Percentiles rank a stretch among this genome's conserved stretches.
phyloP scores from a whole-genome alignment of 2,113 vertebrate species.

The Taxidea taxus region DNA sequence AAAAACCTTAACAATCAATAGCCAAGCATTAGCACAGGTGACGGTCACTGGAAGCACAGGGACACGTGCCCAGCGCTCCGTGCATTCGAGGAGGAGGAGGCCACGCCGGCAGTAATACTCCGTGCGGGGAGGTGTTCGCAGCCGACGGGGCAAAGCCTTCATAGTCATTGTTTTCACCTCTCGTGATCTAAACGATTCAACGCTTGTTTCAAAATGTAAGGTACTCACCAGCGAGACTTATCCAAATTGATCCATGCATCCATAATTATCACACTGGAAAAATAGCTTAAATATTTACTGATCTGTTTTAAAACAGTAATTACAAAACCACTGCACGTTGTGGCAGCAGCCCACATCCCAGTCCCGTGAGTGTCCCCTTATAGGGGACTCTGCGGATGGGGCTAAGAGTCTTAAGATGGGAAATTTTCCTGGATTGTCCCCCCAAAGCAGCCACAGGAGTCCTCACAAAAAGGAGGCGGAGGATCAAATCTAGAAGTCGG shows the following conservation, averaged over 20 bases:
- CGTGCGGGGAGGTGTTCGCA: accelerated
- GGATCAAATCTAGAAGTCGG: neutral
- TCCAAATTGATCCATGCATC: neutral
- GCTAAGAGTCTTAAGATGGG: neutral
- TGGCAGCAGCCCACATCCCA: neutral
- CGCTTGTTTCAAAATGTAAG: neutral
- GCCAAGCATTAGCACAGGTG: accelerated
- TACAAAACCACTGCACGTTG: too few species aligned
- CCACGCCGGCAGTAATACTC: accelerated
- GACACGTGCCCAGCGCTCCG: accelerated
- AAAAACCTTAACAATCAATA: neutral
- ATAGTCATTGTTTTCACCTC: too few species aligned
- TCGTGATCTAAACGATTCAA: neutral
- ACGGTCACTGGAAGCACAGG: accelerated
- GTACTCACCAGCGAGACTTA: neutral
- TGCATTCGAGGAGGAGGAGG: accelerated
- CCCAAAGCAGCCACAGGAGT: neutral
- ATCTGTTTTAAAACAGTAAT: neutral
- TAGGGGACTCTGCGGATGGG: neutral
- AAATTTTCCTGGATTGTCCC: neutral
- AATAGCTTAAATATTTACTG: neutral
- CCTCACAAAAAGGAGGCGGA: neutral
- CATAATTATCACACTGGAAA: too few species aligned
- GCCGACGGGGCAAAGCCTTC: neutral
- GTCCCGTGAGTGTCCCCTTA: neutral